Evolutionary conservation across 2,797 vertebrate species (phyloP), one percentile per base, ranked within the genome.

Genomic region (Sebastes glaucus): DNA sequence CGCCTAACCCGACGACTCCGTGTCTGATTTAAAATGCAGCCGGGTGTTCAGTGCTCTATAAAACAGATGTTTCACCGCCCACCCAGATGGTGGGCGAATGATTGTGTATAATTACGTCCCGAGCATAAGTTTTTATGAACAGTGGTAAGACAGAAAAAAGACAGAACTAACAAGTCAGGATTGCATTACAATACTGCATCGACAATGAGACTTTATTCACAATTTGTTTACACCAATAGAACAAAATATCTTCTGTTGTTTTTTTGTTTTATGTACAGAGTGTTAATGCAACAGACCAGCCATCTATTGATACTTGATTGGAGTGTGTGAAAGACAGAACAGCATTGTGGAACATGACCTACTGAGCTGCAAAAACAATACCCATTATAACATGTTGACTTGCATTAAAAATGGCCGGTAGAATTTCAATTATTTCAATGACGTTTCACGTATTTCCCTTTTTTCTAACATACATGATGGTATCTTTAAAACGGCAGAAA

Each of bases 191-290:
- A 70, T 89, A 95, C 89, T 93, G 91, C 94, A 95, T 95, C 92
- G 77, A 96, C 94, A 90, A 89, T 63, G 68, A 89, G 87, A 96
- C 95, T 97, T 97, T 96, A 96, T 96, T 97, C 95, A 95, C 94
- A 96, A 93, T 46, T 77, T 79, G 76, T 89, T 89, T 80, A 94
- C 95, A 96, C 92, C 93, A 87, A 95, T 94, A 96, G 94, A 96
- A 95, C 95, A 96, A 96, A 96, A 96, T 95, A 96, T 93, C 95
- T 95, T 92, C 84, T 94, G 93, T 93, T 82, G 83, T 71, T 53
- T 88, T 71, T 77, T 63, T 69, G 82, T 87, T 88, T 91, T 96
- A 94, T 96, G 89, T 95, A 96, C 94, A 96, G 72, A 60, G 38
- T 81, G 61, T 78, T 33, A 73, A 85, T 71, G 84, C 32, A 81